Base-by-base conservation (phyloP, 2,888 invertebrate genomes). In the Drosophila emarginata region DNA sequence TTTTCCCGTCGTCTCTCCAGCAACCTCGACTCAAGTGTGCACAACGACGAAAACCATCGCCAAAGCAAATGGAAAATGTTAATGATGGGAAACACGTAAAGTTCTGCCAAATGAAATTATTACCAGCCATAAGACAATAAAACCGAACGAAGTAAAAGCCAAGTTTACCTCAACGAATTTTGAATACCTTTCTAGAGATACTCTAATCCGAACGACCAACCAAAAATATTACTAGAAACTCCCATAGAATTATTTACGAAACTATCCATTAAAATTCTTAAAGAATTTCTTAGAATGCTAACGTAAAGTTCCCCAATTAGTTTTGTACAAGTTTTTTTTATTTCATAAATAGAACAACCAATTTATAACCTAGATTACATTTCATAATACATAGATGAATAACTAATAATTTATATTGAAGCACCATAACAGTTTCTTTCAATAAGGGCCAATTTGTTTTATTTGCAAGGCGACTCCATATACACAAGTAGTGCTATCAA, bases 21-120 rank as follows among this genome's bases (percentile, higher is more conserved):
- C 4, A 18, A 45, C 12, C 11, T 52, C 56, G 70, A 74, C 72
- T 74, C 72, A 68, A 73, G 75, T 73, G 75, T 67, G 72, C 68
- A 51, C 18, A 37, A 23, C 18, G 58, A 36, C 40, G 36, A 53
- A 53, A 36, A 15, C 52, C 64, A 57, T 52, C 51, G 59, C 39
- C 57, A 61, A 36, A 51, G 14, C 12, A 14, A 21, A 45, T 18
- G 45, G 6, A 4, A 18, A 18, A 18, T 9, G 45, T 18, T 45
- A 45, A 45, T 45, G 40, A 45, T 45, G 40, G 37, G 51, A 59
- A 45, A 18, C 36, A 59, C 56, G 36, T 67, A 73, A 59, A 73
- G 59, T 59, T 45, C 21, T 60, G 50, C 26, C 73, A 73, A 83
- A 80, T 71, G 59, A 78, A 84, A 80, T 75, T 70, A 75, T 80